Evolutionary conservation across 2,797 vertebrate species (phyloP).

Genomic region (Sarcoramphus papa): DNA sequence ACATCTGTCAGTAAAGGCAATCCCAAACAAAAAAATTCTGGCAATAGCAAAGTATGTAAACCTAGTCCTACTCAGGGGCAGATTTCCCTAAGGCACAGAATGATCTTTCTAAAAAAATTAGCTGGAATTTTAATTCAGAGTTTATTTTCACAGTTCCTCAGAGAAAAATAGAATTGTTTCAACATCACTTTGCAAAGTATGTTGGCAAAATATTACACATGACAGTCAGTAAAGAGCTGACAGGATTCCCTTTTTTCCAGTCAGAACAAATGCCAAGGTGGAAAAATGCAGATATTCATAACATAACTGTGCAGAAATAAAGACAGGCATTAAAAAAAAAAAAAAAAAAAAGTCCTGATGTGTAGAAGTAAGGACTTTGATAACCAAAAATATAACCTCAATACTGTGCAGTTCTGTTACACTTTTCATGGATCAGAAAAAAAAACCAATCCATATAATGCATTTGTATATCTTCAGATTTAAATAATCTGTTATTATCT

Average conservation of each 20-base stretch:
- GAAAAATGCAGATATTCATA: background rate
- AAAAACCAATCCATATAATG: background rate
- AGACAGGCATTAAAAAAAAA: too few relatives aligned
- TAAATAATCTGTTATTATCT: background rate
- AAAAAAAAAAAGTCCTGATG: background rate
- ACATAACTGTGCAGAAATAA: background rate
- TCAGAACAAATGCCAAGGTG: background rate
- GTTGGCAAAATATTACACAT: background rate
- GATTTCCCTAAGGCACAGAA: background rate
- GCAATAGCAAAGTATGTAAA: background rate
- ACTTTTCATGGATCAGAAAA: background rate
- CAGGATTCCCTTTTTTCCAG: background rate
- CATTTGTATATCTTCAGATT: background rate
- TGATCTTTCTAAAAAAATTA: background rate
- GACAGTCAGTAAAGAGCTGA: background rate
- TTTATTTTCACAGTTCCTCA: background rate
- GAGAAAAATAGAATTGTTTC: background rate
- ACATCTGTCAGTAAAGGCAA: background rate
- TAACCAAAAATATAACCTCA: background rate
- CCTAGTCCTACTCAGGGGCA: background rate
- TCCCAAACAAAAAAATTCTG: background rate
- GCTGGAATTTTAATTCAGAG: background rate
- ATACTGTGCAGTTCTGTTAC: background rate
- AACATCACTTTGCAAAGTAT: background rate
- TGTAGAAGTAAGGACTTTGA: background rate